Percentiles rank a stretch among this genome's conserved stretches.
Evolutionary conservation across 2,113 vertebrate species (phyloP).

Genomic region (Rattus norvegicus): GRCr8 NC_086022.1:92523501-92524000

Average conservation of each 20-base stretch:
- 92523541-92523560: not conserved
- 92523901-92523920: not conserved
- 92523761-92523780: not conserved
- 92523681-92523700: not conserved
- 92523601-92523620: not conserved
- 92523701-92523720: not conserved
- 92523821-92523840: not conserved
- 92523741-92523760: not conserved
- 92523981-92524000: not conserved
- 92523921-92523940: not conserved
- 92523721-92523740: not conserved
- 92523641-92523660: not conserved
- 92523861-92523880: not conserved
- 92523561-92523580: not conserved
- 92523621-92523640: not conserved
- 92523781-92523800: not conserved
- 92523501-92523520: slow-evolving; percentile 11
- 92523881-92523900: not conserved
- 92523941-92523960: not conserved
- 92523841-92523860: not conserved
- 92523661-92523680: not conserved
- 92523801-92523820: not conserved
- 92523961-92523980: not conserved
- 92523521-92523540: not conserved
- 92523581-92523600: not conserved